phyloP scores from a whole-genome alignment of 2,113 vertebrate genomes.

The Thryonomys swinderianus region DNA sequence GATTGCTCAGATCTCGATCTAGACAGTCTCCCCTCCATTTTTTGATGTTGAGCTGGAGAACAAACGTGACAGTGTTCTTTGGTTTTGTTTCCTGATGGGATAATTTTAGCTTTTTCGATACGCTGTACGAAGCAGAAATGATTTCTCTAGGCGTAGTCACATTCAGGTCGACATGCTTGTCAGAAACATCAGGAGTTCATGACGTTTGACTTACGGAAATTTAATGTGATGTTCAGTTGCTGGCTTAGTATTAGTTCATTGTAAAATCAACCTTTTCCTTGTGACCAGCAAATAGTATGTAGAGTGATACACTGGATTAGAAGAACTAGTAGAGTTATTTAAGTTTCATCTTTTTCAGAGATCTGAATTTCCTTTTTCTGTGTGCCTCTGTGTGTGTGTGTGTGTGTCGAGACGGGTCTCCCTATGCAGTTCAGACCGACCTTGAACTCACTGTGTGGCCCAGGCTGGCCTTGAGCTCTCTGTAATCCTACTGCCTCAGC shows the following conservation, averaged over 20 bases:
- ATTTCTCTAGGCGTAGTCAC: neutral
- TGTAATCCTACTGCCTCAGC: neutral
- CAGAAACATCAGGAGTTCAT: neutral
- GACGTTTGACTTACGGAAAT: neutral
- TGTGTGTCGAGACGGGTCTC: neutral
- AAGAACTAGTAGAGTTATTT: neutral
- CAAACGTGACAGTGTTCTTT: neutral
- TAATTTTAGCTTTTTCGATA: neutral
- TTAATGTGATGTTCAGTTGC: neutral
- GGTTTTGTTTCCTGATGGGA: neutral
- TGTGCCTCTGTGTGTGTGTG: neutral
- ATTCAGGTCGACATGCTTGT: neutral
- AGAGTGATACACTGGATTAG: neutral
- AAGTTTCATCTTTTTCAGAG: neutral
- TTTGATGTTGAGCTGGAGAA: neutral
- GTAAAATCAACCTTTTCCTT: constrained; percentile 16
- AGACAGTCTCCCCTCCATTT: neutral
- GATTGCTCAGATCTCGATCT: neutral
- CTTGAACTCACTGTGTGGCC: neutral
- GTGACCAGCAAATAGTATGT: neutral
- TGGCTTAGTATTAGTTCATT: neutral
- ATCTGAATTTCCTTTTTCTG: neutral
- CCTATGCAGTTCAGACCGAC: neutral
- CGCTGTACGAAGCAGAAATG: neutral
- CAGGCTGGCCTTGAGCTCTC: neutral